Conservation (phyloP, 2,888 invertebrate genomes). For the Tridacna crocea region DNA sequence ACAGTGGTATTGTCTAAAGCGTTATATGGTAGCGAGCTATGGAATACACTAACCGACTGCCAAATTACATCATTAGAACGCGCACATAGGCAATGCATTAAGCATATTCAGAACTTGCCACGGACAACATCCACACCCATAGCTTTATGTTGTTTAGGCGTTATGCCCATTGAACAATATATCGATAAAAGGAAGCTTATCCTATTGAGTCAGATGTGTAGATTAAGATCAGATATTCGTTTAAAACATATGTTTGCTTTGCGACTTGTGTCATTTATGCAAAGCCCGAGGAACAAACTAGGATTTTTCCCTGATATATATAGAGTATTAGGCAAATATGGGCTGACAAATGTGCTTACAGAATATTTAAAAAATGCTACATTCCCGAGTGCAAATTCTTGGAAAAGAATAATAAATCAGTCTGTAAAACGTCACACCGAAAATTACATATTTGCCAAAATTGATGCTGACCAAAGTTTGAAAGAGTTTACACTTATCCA, state of each 20-base stretch:
- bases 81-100: background rate
- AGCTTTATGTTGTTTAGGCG: background rate
- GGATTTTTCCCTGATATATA: conserved; percentile 12
- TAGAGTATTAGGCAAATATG: conserved; percentile 2
- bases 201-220: conserved; percentile 9
- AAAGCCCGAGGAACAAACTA: background rate
- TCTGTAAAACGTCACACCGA: background rate
- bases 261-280: background rate
- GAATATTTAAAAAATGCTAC: background rate
- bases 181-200: conserved; percentile 10
- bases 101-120: background rate
- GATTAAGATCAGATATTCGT: background rate
- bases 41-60: background rate
- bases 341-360: background rate
- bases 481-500: background rate
- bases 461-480: background rate
- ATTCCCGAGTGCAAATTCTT: background rate
- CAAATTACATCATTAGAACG: background rate
- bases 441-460: background rate
- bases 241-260: conserved; percentile 1
- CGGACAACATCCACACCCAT: background rate
- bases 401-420: background rate
- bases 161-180: conserved; percentile 3
- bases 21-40: conserved; percentile 14
- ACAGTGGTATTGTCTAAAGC: conserved; percentile 6